Base-by-base conservation (phyloP, 2,797 vertebrate genomes). In the Arctocebus calabarensis region DNA sequence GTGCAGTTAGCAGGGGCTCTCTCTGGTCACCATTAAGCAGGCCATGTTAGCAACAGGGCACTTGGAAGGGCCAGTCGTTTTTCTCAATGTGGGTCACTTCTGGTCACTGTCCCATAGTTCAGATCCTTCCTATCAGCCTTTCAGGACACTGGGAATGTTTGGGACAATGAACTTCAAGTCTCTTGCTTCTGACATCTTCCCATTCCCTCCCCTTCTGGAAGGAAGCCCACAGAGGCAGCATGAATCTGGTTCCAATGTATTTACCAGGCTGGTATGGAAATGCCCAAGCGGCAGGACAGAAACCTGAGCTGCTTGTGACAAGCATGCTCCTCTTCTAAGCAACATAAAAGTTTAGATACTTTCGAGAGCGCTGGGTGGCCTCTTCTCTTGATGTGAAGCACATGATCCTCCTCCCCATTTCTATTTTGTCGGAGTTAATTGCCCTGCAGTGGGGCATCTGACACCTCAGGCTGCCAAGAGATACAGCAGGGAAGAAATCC, bases 391-490 rank as follows among this genome's bases (percentile, higher is more conserved):
- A 62, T 20, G 70, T 45, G 88, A 88, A 62, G 70, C 87, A 34
- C 74, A 19, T 0, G 64, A 52, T 40, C 40, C 78, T 8, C 73
- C 75, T 43, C 59, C 90, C 32, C n/a, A 19, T 34, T 79, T 81
- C 57, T 88, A 23, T 61, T 88, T 82, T 77, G 85, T 92, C 68
- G 73, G 81, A 94, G 84, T 91, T 95, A 82, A 94, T 82, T 96
- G 92, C 83, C 55, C 66, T 27, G 19, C 57, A 45, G 79, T 73
- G 92, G 88, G 59, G 52, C 55, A 68, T 70, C 64, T 82, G 57
- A 75, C 86, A 89, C 84, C 37, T 93, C 59, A 83, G 73, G 52
- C 48, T 73, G 40, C 78, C 59, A 55, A 75, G 71, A 85, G 73
- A 66, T 29, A 71, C 48, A 40, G 4, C 34, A 7, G 48, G 45